Conservation (phyloP, 1,140 invertebrate genomes). For the Zeugodacus cucurbitae region DNA sequence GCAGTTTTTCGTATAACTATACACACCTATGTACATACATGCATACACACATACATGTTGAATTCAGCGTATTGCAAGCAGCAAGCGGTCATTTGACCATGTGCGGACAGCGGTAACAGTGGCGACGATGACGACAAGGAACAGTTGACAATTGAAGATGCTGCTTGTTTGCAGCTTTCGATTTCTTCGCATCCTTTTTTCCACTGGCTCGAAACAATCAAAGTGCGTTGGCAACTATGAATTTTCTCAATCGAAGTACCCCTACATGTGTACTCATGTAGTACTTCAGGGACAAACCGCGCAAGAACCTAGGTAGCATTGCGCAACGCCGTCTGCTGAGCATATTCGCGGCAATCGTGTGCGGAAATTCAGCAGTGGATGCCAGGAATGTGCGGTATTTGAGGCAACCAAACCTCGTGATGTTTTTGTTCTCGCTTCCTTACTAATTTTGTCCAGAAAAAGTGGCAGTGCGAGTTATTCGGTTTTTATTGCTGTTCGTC, state of each 20-base stretch:
- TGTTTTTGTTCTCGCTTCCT: slow-evolving; percentile 14
- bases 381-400: slow-evolving; percentile 30
- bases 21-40: no score
- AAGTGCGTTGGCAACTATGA: not conserved
- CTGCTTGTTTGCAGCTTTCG: slow-evolving; percentile 4
- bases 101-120: not conserved
- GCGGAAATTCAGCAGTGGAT: slow-evolving; percentile 14
- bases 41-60: not conserved
- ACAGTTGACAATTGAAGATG: slow-evolving; percentile 12
- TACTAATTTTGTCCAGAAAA: not conserved
- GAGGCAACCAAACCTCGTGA: slow-evolving; percentile 14
- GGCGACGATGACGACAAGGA: not conserved
- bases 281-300: not conserved
- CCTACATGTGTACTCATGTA: not conserved
- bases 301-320: not conserved
- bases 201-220: slow-evolving; percentile 12
- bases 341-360: slow-evolving; percentile 15
- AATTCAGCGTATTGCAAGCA: not conserved
- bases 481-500: not conserved
- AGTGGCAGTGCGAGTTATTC: slow-evolving; percentile 30
- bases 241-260: not conserved
- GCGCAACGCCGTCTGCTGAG: not conserved
- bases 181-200: not conserved
- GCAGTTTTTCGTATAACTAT: not conserved
- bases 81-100: no score